These are phyloP conservation scores for Gobiocypris rarus DNA, from an alignment of 2,113 vertebrate genomes.

Conservation along the genomic window DNA sequence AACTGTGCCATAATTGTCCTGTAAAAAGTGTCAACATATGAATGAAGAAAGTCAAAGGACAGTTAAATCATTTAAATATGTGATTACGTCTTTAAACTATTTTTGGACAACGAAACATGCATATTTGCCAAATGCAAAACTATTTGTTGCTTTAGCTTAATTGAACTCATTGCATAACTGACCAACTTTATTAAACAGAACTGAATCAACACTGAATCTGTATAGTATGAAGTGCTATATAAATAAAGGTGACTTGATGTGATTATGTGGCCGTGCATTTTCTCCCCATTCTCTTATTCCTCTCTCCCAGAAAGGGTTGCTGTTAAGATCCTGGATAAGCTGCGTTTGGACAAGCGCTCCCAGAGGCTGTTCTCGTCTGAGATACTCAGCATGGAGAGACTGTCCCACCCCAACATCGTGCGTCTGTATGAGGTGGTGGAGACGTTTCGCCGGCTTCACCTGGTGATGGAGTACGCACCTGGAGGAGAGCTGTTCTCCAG, in stretches of 20 bases:
- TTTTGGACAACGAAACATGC: too few species aligned
- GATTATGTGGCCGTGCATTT: not conserved
- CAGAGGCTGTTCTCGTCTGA: constrained; percentile 67
- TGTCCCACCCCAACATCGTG: constrained; percentile 77
- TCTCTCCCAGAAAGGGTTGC: constrained; percentile 73
- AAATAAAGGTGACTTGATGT: not conserved
- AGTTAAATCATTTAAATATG: too few species aligned
- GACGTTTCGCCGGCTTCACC: constrained; percentile 70
- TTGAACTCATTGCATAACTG: too few species aligned
- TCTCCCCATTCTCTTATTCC: not conserved
- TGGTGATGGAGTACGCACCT: constrained; percentile 77
- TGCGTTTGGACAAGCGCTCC: constrained; percentile 60
- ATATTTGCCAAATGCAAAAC: too few species aligned
- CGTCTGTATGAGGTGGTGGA: constrained; percentile 78
- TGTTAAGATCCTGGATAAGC: constrained; percentile 77
- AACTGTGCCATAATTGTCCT: too few species aligned
- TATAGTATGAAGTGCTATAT: too few species aligned
- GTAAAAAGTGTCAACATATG: too few species aligned
- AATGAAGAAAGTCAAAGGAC: too few species aligned
- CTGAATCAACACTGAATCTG: too few species aligned
- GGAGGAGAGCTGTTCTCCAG: constrained; percentile 76
- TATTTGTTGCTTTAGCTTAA: too few species aligned
- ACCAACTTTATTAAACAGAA: too few species aligned
- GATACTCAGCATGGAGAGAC: constrained; percentile 76
- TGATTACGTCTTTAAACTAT: too few species aligned